Evolutionary conservation across 2,888 invertebrate genomes (phyloP), one percentile per base, ranked within the genome.

Genomic region (Hecatera dysodea): DNA sequence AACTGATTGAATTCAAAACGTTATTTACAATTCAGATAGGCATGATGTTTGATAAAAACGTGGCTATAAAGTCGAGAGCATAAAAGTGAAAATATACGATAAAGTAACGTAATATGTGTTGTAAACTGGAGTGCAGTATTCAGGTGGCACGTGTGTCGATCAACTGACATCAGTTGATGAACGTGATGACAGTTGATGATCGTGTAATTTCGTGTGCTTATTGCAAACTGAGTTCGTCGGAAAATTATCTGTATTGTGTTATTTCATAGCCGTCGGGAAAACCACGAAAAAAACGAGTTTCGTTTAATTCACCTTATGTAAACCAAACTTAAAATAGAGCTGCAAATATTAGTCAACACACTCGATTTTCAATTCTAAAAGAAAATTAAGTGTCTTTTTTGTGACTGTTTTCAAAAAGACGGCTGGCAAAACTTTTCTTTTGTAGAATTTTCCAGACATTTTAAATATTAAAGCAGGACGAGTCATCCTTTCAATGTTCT

Each of bases 1-100:
- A 61, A 63, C 56, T 70, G 60, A 70, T 80, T 56, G 36, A 75
- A 61, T 75, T 48, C 17, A 52, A 36, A 52, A 50, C 17, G 24
- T 66, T 75, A 75, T 64, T 75, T 56, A 48, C 39, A 70, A 66
- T 11, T 68, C 61, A 48, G 63, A 74, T 57, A 65, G 36, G 56
- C 60, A 52, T 77, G 66, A 36, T 64, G 29, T 66, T 59, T 66
- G 55, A 61, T 75, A 80, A 50, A n/a, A 42, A 63, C 52, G 42
- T 63, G 36, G 53, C 46, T 36, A 56, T 63, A 69, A 67, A 36
- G 17, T 62, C 24, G 53, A 57, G 57, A 42, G 42, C n/a, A 42
- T 65, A 62, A 46, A 53, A 65, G 29, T 57, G 66, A 75, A 66
- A 67, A 67, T 67, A 56, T 24, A 60, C 55, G 50, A 70, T 75